Evolutionary conservation across 2,888 invertebrate genomes (phyloP), one percentile per base, ranked within the genome.

Genomic region (Dastarcus helophoroides): DNA sequence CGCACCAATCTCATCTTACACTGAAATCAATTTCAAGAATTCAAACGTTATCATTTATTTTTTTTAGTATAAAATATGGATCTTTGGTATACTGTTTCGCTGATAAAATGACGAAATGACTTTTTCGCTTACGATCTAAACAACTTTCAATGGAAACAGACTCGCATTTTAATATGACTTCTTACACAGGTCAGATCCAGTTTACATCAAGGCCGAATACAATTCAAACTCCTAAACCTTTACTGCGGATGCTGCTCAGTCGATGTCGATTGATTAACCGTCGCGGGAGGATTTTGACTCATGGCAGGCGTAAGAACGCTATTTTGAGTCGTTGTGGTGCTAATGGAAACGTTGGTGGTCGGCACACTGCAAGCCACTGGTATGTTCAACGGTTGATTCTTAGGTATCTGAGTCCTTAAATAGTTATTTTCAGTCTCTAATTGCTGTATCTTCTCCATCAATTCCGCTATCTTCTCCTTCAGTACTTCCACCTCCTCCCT

Each of bases 401-500:
- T 45, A n/a, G 58, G 56, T 38, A 58, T 51, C 36, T 60, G 60
- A 26, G 56, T 64, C 36, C 67, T 69, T 32, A 81, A 61, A 40
- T 76, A 66, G 38, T 68, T 67, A 59, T 80, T 81, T 58, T 81
- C 79, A 35, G 71, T 69, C 56, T 80, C 79, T 37, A 81, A 58
- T 49, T 75, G 73, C 50, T 68, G 69, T 46, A 78, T 77, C 48
- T 73, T 68, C 49, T 77, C 78, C 66, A 76, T 73, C 46, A 81
- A 62, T 50, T 79, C 77, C 7, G 74, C 71, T 43, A 81, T 81
- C 52, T 76, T 78, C 52, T 79, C 76, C 54, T 79, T 78, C 31
- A 82, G 60, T 37, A 78, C 76, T 56, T 80, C 80, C 22, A 82
- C 79, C 54, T 82, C 81, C 55, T 81, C 80, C 9, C 80, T 64